These are phyloP conservation scores for Salminus brasiliensis DNA, from an alignment of 2,113 vertebrate genomes.

Conservation along the genomic window DNA sequence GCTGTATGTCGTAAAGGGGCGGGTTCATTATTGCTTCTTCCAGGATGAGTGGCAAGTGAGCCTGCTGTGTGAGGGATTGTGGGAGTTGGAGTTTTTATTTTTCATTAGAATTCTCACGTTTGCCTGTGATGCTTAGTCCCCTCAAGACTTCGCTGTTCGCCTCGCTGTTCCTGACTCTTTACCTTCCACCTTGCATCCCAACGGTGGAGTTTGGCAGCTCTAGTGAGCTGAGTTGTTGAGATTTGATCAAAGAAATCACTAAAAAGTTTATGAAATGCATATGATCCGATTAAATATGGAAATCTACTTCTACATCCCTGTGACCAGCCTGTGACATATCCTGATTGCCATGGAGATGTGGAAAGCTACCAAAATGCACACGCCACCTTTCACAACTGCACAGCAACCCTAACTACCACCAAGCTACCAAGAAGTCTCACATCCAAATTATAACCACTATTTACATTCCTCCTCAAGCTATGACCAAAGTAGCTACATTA, in stretches of 20 bases:
- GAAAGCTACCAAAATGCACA: slow-evolving; percentile 23
- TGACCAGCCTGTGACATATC: neutral
- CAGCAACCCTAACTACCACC: slow-evolving; percentile 12
- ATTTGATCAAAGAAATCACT: neutral
- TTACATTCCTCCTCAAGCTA: neutral
- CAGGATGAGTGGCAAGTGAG: slow-evolving; percentile 18
- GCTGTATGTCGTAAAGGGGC: neutral
- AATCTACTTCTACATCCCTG: too few species aligned
- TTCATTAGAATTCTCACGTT: slow-evolving; percentile 79
- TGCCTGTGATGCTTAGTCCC: slow-evolving; percentile 75
- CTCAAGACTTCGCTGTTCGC: slow-evolving; percentile 77
- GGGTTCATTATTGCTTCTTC: slow-evolving; percentile 48
- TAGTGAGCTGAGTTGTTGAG: neutral
- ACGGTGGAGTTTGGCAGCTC: neutral
- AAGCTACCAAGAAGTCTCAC: too few species aligned
- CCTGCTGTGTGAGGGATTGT: slow-evolving; percentile 3
- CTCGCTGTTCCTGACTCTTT: slow-evolving; percentile 56
- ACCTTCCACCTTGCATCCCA: neutral
- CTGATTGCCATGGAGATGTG: slow-evolving; percentile 36
- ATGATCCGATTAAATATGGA: too few species aligned
- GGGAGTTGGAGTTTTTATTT: slow-evolving; percentile 49
- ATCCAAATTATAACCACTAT: too few species aligned
- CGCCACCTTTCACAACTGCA: slow-evolving; percentile 16
- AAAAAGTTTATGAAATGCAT: too few species aligned
- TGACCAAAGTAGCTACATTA: neutral